Evolutionary conservation across 1,140 invertebrate genomes (phyloP).

Genomic region (Drosophila mayri): DNA sequence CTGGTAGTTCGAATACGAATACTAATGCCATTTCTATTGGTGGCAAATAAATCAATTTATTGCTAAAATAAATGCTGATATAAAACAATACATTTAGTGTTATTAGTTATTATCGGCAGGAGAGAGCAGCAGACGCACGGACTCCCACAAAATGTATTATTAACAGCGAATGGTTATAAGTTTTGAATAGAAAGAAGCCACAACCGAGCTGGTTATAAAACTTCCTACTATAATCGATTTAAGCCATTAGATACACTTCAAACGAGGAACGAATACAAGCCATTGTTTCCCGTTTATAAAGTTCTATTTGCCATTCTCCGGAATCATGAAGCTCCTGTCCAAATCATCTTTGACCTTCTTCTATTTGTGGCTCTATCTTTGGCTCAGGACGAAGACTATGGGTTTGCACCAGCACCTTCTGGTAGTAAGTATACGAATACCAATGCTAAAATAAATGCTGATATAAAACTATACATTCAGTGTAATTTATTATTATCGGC

Average conservation of each 20-base stretch:
- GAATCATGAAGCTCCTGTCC: conserved; percentile 11
- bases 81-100: too few relatives aligned
- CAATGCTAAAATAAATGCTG: not conserved
- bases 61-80: too few relatives aligned
- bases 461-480: not conserved
- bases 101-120: too few relatives aligned
- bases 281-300: not conserved
- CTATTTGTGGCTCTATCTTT: not conserved
- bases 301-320: not conserved
- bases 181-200: not conserved
- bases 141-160: not conserved
- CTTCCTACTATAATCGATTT: conserved; percentile 1
- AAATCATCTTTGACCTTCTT: not conserved
- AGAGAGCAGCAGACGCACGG: not conserved
- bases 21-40: not conserved
- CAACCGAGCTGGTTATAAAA: not conserved
- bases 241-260: not conserved
- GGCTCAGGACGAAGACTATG: not conserved
- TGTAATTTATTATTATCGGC: too few relatives aligned
- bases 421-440: not conserved
- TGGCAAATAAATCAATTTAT: not conserved
- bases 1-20: not conserved
- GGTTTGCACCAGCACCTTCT: not conserved
- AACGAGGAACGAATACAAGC: not conserved
- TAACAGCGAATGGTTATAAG: not conserved